phyloP scores from a whole-genome alignment of 2,113 vertebrate species.

The Nettapus auritus region DNA sequence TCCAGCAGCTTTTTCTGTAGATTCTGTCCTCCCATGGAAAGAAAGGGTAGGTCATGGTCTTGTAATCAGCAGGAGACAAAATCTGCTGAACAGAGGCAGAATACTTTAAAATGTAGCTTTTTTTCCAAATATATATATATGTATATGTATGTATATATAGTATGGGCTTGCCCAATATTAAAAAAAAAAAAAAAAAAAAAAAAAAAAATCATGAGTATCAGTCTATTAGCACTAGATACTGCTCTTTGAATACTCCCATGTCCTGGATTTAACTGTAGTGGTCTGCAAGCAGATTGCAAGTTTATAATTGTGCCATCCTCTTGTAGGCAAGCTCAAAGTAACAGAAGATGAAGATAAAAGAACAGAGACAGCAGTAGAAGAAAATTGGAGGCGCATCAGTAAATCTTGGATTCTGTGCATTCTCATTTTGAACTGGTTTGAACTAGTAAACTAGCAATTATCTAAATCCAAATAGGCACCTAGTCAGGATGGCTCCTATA shows the following conservation, averaged over 20 bases:
- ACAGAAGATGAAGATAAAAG: background rate
- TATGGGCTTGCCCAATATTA: background rate
- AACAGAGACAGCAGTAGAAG: background rate
- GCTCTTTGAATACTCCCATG: background rate
- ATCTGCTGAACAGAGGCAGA: background rate
- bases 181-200: no score
- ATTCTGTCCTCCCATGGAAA: background rate
- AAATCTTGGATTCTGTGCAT: background rate
- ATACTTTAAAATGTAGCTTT: background rate
- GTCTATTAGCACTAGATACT: background rate
- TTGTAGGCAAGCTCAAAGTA: background rate
- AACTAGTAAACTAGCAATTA: conserved; percentile 22
- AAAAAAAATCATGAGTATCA: fast-evolving
- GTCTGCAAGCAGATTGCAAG: background rate
- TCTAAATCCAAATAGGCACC: conserved; percentile 32
- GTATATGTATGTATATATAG: no score
- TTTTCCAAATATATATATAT: background rate
- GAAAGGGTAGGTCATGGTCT: background rate
- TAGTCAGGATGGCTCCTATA: conserved; percentile 4
- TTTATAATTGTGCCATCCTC: background rate
- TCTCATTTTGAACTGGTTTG: background rate
- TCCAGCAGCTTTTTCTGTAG: conserved; percentile 15
- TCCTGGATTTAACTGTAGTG: background rate
- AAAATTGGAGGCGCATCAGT: background rate
- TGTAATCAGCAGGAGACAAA: background rate